phyloP scores from a whole-genome alignment of 2,113 vertebrate genomes.

The Carassius carassius region DNA sequence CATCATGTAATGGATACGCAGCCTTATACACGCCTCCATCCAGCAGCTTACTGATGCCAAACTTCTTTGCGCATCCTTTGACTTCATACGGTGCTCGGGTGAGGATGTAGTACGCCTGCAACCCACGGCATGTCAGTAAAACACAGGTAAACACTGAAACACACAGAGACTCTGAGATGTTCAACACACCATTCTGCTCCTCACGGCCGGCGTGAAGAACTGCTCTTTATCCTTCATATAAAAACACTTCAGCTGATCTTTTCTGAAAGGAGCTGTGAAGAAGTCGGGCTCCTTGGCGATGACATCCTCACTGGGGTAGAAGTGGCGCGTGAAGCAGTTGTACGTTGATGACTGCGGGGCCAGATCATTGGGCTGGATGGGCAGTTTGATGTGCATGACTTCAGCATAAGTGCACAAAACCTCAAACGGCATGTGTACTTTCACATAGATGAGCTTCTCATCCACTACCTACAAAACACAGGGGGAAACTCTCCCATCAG shows the following conservation, averaged over 20 bases:
- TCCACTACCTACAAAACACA: slow-evolving; percentile 87
- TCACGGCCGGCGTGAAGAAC: slow-evolving; percentile 90
- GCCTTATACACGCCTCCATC: slow-evolving; percentile 93
- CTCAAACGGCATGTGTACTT: slow-evolving; percentile 94
- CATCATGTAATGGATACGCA: slow-evolving; percentile 96
- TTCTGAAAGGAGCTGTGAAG: slow-evolving; percentile 84
- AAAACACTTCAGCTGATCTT: slow-evolving; percentile 65
- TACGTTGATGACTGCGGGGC: slow-evolving; percentile 84
- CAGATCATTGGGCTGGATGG: slow-evolving; percentile 87
- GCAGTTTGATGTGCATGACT: slow-evolving; percentile 91
- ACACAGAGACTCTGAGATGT: not conserved
- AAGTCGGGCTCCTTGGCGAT: slow-evolving; percentile 77
- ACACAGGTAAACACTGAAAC: not conserved
- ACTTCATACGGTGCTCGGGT: slow-evolving; percentile 87
- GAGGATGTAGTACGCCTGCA: slow-evolving; percentile 94
- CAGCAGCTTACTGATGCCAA: slow-evolving; percentile 91
- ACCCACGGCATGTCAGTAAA: slow-evolving; percentile 11
- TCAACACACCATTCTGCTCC: slow-evolving; percentile 87
- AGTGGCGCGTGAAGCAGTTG: slow-evolving; percentile 85
- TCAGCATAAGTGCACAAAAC: slow-evolving; percentile 89
- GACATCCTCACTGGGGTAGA: slow-evolving; percentile 85
- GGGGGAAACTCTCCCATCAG: slow-evolving; percentile 85
- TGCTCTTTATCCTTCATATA: slow-evolving; percentile 78
- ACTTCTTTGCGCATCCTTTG: slow-evolving; percentile 84
- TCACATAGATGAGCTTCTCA: slow-evolving; percentile 88